A percentile compares a stretch with the other conserved stretches of the same genome.
These are phyloP conservation scores for Philonicus albiceps DNA, from an alignment of 2,888 invertebrate genomes.

Conservation along the genomic window DNA sequence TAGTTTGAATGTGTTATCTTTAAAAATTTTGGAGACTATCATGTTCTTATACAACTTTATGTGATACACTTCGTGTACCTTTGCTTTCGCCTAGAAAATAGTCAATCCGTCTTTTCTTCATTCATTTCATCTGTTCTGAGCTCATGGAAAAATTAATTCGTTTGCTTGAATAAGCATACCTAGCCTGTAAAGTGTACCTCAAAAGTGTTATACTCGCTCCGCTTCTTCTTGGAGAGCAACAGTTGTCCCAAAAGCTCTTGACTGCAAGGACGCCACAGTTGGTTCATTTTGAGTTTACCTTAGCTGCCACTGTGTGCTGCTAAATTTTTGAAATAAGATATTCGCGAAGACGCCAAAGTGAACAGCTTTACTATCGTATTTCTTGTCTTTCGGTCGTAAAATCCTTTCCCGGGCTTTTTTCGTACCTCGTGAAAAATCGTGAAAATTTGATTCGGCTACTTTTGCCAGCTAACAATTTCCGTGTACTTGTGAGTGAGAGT, in stretches of 20 bases:
- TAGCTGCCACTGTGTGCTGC: background rate
- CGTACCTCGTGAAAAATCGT: background rate
- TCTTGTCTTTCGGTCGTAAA: background rate
- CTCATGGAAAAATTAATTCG: background rate
- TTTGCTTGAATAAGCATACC: background rate
- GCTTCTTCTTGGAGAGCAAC: slow-evolving; percentile 6
- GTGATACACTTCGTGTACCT: background rate
- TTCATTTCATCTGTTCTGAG: background rate
- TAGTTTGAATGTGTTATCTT: background rate
- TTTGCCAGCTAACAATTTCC: background rate
- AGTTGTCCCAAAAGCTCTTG: slow-evolving; percentile 30
- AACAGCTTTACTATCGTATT: background rate
- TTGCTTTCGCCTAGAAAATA: background rate
- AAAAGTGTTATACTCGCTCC: background rate
- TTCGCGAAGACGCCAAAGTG: background rate
- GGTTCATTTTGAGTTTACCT: background rate
- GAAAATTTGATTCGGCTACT: background rate
- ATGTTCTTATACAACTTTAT: background rate
- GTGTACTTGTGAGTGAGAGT: background rate
- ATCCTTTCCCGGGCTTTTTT: slow-evolving; percentile 23
- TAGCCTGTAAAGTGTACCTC: background rate
- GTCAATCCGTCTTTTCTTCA: background rate
- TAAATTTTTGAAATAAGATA: background rate
- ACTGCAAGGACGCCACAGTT: background rate
- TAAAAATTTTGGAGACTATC: background rate